Evolutionary conservation across 2,113 vertebrate species (phyloP).

Genomic region (Pycnonotus jocosus): DNA sequence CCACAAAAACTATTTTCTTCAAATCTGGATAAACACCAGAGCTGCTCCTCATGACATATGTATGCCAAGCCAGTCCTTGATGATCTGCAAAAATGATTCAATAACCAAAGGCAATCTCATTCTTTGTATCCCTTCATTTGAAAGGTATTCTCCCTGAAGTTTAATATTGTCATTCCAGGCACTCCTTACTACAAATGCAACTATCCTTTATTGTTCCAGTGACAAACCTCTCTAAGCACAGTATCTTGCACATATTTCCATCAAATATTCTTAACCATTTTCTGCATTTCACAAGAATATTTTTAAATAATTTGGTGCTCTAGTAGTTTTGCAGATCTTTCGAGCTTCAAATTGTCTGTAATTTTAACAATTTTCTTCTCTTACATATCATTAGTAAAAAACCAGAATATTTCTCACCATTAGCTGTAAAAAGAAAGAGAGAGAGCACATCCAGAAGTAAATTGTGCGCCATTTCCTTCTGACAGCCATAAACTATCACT

Average conservation of each 20-base stretch:
- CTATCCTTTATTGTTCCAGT: not conserved
- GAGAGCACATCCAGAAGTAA: not conserved
- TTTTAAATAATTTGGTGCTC: not conserved
- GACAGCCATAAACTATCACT: not conserved
- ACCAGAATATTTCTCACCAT: not conserved
- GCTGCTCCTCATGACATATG: not conserved
- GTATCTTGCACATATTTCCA: not conserved
- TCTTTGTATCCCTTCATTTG: not conserved
- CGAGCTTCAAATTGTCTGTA: not conserved
- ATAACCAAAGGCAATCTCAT: not conserved
- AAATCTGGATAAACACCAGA: not conserved
- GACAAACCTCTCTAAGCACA: not conserved
- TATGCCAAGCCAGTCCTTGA: not conserved
- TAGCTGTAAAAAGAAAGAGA: not conserved
- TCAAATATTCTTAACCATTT: not conserved
- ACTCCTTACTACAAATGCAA: not conserved
- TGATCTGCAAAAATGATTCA: not conserved
- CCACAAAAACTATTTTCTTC: not conserved
- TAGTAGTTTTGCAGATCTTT: not conserved
- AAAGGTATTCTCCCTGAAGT: not conserved
- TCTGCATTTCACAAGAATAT: not conserved
- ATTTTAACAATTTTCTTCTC: not conserved
- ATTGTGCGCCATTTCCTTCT: not conserved
- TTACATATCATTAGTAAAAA: not conserved
- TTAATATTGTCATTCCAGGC: not conserved